Evolutionary conservation across 1,140 invertebrate genomes (phyloP).

Genomic region (Saccostrea echinata): DNA sequence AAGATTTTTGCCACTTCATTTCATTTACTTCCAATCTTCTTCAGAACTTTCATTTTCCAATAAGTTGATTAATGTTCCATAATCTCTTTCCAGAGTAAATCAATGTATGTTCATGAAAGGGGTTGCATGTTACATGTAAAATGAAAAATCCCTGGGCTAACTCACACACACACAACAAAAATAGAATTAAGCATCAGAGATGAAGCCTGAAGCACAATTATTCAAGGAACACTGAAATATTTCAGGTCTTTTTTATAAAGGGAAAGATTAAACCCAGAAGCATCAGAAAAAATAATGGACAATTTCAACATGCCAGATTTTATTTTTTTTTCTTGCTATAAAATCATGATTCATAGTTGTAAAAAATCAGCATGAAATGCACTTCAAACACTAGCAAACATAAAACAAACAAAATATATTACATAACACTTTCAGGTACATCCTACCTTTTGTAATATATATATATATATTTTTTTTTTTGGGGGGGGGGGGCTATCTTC

Average conservation of each 20-base stretch:
- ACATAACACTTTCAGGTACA: too few species aligned
- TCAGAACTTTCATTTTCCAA: constrained; percentile 23
- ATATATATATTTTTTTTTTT: too few species aligned
- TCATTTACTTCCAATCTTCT: background rate
- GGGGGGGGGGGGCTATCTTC: too few species aligned
- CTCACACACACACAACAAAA: background rate
- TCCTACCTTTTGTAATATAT: too few species aligned
- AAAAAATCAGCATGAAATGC: too few species aligned
- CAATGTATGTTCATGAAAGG: constrained; percentile 12
- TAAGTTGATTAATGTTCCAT: constrained; percentile 19
- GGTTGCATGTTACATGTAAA: background rate
- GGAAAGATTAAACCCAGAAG: too few species aligned
- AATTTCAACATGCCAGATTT: too few species aligned
- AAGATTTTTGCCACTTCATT: background rate
- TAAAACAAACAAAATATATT: too few species aligned
- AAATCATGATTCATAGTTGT: too few species aligned
- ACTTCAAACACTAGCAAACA: too few species aligned
- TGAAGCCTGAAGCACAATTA: background rate
- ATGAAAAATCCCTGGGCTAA: background rate
- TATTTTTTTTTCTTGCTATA: too few species aligned
- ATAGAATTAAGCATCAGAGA: background rate
- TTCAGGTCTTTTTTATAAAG: background rate
- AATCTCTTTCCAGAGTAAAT: background rate
- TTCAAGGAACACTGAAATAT: background rate
- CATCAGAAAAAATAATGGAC: too few species aligned